Conservation (phyloP, 2,797 vertebrate species). For the Perodicticus potto region DNA sequence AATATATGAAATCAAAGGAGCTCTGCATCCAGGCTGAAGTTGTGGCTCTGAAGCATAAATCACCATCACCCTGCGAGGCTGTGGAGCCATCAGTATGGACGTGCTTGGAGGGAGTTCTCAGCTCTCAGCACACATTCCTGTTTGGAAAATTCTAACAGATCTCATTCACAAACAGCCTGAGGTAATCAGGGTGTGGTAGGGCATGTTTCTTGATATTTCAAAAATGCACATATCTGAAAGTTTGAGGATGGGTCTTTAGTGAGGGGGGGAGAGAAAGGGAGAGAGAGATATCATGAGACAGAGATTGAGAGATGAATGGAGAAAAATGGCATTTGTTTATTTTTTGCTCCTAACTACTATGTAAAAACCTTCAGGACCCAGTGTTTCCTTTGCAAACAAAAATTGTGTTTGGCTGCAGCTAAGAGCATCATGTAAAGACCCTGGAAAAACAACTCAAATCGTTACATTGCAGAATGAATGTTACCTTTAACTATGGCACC, state of each 20-base stretch:
- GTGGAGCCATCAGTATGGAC: background rate
- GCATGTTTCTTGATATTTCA: background rate
- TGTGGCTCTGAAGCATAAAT: background rate
- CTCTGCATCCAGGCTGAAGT: background rate
- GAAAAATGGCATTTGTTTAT: background rate
- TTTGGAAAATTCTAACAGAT: background rate
- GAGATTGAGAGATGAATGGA: background rate
- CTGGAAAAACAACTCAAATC: conserved; percentile 72
- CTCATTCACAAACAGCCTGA: background rate
- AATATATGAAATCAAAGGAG: background rate
- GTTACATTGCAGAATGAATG: conserved; percentile 63
- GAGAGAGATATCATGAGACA: background rate
- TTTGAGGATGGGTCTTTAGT: background rate
- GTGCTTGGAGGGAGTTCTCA: background rate
- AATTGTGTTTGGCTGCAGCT: conserved; percentile 72
- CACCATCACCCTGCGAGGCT: background rate
- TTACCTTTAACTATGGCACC: conserved; percentile 68
- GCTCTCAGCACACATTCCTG: background rate
- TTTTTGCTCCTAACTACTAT: conserved; percentile 56
- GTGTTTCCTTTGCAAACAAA: conserved; percentile 64
- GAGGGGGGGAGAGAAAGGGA: background rate
- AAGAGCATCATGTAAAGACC: conserved; percentile 61
- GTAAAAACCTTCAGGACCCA: background rate
- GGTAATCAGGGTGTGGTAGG: background rate
- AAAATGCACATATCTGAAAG: background rate